Evolutionary conservation across 2,113 vertebrate genomes (phyloP), one percentile per base, ranked within the genome.

Genomic region (Oreotrochilus melanogaster): DNA sequence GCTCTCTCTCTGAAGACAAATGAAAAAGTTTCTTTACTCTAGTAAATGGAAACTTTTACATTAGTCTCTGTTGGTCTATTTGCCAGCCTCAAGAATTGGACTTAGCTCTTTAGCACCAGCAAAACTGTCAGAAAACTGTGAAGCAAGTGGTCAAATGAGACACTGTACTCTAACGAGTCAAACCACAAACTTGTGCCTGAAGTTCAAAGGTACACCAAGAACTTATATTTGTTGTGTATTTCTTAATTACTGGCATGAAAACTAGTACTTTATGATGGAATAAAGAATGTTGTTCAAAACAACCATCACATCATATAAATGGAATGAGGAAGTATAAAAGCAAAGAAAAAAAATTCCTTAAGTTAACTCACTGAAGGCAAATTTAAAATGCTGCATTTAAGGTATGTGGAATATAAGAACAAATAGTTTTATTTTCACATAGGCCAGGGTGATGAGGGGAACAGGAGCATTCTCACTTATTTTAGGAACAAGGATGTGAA

Each of bases 271-370:
- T 90, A 84, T 91, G 95, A 85, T 10, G 4, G 70, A 95, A 96
- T 39, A 78, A 96, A 89, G 10, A 97, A 96, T 92, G 75, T 67
- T 90, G 94, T 86, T 95, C 51, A 89, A 88, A 92, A 72, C 39
- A 95, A 86, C 58, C 87, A 45, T 96, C 92, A 92, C 87, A 57
- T 78, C 78, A 90, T 39, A 42, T 48, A 95, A 73, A 82, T 86
- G 89, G 91, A 71, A 95, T 8, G 50, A 82, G 88, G 85, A 95
- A 97, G 58, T 57, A 86, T 42, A 92, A 93, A 92, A 93, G 86
- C 61, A 95, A 97, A 96, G 87, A 95, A 89, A 96, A 83, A 79
- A 84, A 86, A 83, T 86, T 97, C 95, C 95, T 95, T 95, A 58
- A 60, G 69, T 74, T 92, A 88, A 96, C 96, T 93, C 92, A 94